These are phyloP conservation scores for Aegypius monachus DNA, from an alignment of 2,113 vertebrate species.

Conservation along the genomic window DNA sequence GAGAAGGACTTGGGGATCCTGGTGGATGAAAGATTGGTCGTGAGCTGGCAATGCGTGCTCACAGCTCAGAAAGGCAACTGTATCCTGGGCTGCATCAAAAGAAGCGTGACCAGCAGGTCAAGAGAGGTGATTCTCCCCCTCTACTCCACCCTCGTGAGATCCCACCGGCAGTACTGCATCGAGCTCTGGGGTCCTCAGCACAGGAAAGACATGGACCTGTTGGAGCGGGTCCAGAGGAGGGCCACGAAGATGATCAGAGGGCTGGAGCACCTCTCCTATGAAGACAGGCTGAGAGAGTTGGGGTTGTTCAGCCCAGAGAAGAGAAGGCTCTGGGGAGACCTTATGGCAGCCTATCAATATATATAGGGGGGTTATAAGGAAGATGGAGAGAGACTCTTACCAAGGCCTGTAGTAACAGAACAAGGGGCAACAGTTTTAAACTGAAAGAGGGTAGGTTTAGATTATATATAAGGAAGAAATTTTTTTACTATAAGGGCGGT, in stretches of 20 bases:
- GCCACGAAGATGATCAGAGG: neutral
- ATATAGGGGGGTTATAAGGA: neutral
- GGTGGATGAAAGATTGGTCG: fast-evolving
- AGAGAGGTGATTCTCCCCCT: neutral
- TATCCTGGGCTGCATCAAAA: neutral
- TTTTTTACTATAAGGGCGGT: neutral
- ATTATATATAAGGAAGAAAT: neutral
- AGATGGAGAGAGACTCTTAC: neutral
- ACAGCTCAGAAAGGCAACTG: fast-evolving
- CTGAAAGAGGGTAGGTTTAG: neutral
- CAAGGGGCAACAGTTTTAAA: neutral
- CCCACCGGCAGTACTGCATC: fast-evolving
- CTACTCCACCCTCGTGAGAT: fast-evolving
- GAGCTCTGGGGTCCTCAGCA: neutral
- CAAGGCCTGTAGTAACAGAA: neutral
- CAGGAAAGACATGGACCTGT: neutral
- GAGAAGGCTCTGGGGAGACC: neutral
- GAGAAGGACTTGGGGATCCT: neutral
- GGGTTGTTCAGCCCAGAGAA: neutral
- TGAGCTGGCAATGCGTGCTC: fast-evolving
- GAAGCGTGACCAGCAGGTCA: fast-evolving
- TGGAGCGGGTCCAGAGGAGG: neutral
- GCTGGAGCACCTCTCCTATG: neutral
- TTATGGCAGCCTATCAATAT: neutral
- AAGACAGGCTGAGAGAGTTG: neutral